Evolutionary conservation across 2,888 invertebrate genomes (phyloP), one percentile per base, ranked within the genome.

Genomic region (Terebella lapidaria): DNA sequence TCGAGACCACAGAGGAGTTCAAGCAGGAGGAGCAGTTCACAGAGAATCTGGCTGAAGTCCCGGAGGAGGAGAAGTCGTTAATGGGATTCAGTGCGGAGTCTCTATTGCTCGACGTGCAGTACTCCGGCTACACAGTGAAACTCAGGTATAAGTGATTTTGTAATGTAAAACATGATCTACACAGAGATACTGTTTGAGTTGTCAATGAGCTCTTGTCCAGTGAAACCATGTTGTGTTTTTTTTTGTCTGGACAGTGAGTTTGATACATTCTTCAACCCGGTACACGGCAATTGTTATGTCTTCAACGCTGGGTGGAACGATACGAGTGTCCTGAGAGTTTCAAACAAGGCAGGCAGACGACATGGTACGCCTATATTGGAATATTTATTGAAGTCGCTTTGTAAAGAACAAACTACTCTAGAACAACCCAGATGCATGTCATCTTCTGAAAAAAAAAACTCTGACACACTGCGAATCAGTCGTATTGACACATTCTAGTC

Each of bases 301-400:
- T 63, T 61, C 56, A 63, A 63, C 54, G 57, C 63, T n/a, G 63
- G 63, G n/a, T 63, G 63, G 63, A 59, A 63, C 35, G n/a, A 35
- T 18, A 15, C 49, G 10, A 24, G 5, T 5, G 5, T 22, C 24
- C 10, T 49, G 5, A 49, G 22, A 5, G 22, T 5, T 15, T 49
- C 49, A 20, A 15, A 18, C 15, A 55, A 55, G 24, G 55, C 55
- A 4, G 55, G 55, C 10, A 15, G 55, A 15, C 29, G 35, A 20
- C 29, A 55, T 24, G 55, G 55, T 55, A n/a, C n/a, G n/a, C n/a
- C n/a, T n/a, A n/a, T 28, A 10, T 15, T n/a, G 10, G 42, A 35
- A 35, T 15, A 15, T 35, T n/a, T 35, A 35, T 15, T 10, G 10
- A 35, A n/a, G 42, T 35, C 42, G 10, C 42, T n/a, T n/a, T n/a